Evolutionary conservation across 2,113 vertebrate genomes (phyloP).

Genomic region (Stigmatopora argus): DNA sequence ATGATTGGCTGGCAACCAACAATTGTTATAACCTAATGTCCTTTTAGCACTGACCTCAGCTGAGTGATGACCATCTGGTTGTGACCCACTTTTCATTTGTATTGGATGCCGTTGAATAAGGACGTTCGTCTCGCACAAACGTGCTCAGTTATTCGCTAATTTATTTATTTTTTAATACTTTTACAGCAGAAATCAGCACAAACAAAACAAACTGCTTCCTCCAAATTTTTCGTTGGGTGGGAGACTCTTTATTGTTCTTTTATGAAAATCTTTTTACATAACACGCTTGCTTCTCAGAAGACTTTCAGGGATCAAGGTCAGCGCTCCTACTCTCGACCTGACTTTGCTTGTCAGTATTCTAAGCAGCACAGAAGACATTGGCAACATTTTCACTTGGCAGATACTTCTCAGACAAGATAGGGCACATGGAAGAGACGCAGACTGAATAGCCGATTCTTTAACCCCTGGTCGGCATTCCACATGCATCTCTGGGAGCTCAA

Average conservation of each 20-base stretch:
- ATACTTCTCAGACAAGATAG: conserved; percentile 52
- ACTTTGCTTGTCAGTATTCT: conserved; percentile 65
- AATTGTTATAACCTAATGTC: too few species aligned
- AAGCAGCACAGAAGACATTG: conserved; percentile 56
- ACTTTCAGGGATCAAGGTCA: conserved; percentile 59
- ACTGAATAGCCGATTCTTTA: conserved; percentile 66
- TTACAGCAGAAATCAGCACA: too few species aligned
- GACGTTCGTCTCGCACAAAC: too few species aligned
- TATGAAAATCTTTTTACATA: not conserved
- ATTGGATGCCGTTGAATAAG: too few species aligned
- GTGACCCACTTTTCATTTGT: too few species aligned
- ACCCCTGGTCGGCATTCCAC: conserved; percentile 67
- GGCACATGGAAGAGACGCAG: conserved; percentile 48
- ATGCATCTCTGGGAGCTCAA: conserved; percentile 60
- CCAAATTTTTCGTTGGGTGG: not conserved
- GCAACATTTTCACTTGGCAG: conserved; percentile 67
- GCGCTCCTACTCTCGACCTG: conserved; percentile 49
- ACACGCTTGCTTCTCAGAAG: conserved; percentile 9
- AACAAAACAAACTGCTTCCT: too few species aligned
- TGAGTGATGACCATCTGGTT: too few species aligned
- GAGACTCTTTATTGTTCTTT: not conserved
- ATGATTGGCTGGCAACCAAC: too few species aligned
- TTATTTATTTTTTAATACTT: too few species aligned
- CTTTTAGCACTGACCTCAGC: too few species aligned
- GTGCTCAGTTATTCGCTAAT: too few species aligned